These are phyloP conservation scores for Mesoclemmys tuberculata DNA, from an alignment of 2,113 vertebrate genomes.

Conservation along the genomic window DNA sequence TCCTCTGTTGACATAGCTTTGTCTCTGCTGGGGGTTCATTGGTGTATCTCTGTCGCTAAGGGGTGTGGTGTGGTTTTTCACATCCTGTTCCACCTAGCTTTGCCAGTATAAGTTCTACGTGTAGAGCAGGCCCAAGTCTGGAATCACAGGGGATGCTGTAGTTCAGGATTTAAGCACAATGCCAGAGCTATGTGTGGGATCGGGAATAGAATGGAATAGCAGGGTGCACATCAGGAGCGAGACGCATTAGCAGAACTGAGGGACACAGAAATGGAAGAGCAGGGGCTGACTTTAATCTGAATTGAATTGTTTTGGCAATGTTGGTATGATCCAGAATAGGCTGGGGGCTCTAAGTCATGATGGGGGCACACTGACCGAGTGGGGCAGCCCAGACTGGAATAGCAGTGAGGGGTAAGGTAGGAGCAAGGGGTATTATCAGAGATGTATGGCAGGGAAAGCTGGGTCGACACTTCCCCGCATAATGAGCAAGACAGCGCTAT, in stretches of 20 bases:
- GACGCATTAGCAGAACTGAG: fast-evolving
- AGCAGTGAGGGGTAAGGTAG: background rate
- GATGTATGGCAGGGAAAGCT: background rate
- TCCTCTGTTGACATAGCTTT: background rate
- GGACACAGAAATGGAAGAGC: background rate
- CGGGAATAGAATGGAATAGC: background rate
- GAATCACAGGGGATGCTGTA: fast-evolving
- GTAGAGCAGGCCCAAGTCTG: fast-evolving
- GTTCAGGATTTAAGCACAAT: background rate
- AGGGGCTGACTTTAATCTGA: background rate
- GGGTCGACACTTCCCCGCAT: background rate
- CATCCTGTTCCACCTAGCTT: background rate
- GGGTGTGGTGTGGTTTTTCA: background rate
- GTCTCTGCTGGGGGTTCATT: background rate
- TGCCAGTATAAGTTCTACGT: background rate
- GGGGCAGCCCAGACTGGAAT: background rate
- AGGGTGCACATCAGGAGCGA: fast-evolving
- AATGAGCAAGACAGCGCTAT: background rate
- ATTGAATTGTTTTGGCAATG: no score
- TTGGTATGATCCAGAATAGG: background rate
- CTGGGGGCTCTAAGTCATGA: no score
- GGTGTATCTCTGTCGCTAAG: background rate
- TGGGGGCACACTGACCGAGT: background rate
- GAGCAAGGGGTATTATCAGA: background rate
- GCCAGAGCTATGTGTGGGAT: background rate